Base-by-base conservation (phyloP, 2,797 vertebrate species). In the Limnodromus scolopaceus region DNA sequence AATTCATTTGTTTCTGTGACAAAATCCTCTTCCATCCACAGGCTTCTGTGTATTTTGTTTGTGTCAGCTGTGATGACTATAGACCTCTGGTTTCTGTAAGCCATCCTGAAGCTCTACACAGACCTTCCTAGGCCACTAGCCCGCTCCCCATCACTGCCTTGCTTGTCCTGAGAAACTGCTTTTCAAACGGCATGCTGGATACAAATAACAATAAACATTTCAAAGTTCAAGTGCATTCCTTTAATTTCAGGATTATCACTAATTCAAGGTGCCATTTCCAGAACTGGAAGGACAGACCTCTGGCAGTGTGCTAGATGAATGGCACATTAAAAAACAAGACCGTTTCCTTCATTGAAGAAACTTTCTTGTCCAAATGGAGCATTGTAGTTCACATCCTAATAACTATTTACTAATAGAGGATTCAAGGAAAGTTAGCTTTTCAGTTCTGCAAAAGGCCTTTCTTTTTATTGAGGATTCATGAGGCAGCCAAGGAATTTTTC, bases 401-500 rank as follows among this genome's bases (percentile, higher is more conserved):
- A 91, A 46, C 11, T n/a, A 63, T 54, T 66, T 70, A 63, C 45
- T 55, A 86, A 23, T 0, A 1, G 13, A 65, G 58, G 49, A 82
- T 71, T 88, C 61, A 57, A 92, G 32, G 51, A 51, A 84, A 87
- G 38, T 32, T 57, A 66, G 28, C 19, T 80, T 80, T 92, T 81
- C 69, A 49, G 28, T 72, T 76, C 66, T 0, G 6, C 32, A 45
- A 23, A 86, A 84, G n/a, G 24, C 22, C 32, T 84, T 64, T 74
- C n/a, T 86, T 39, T 89, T 93, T 8, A 63, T 0, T 36, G 43
- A 89, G 10, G 9, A 83, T 63, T 91, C 55, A 14, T 30, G 64
- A 87, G 20, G n/a, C 34, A 84, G 51, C 46, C 70, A 58, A 77
- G 48, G 64, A 14, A 57, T 84, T 95, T 84, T 87, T 84, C 38